Evolutionary conservation across 92 coral and sea anemone species (phyloP).

Genomic region (Porites lobata): DNA sequence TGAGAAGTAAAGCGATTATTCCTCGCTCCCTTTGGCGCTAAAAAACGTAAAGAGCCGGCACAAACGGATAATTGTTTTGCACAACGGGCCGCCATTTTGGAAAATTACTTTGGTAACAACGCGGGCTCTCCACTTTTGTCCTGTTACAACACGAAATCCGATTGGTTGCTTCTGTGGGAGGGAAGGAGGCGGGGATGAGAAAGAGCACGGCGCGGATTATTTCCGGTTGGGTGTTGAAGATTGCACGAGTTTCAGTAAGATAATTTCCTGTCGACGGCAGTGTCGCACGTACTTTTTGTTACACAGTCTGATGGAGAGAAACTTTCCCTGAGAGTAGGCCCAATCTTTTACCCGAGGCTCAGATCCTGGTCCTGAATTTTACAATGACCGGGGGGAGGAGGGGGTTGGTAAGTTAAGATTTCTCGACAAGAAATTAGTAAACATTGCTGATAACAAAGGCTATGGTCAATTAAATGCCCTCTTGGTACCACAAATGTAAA

Average conservation of each 20-base stretch:
- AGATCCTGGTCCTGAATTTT: no score
- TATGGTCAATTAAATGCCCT: no score
- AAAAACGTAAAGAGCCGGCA: background rate
- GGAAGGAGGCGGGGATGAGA: constrained; percentile 26
- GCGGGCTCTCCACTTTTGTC: constrained; percentile 7
- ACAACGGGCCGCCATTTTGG: constrained; percentile 36
- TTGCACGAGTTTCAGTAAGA: background rate
- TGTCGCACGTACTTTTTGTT: no score
- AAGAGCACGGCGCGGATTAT: background rate
- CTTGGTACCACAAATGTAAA: no score
- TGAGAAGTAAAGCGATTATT: background rate
- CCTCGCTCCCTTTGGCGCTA: background rate
- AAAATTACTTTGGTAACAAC: background rate
- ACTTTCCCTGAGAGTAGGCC: no score
- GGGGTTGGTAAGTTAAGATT: no score
- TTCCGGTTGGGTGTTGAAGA: background rate
- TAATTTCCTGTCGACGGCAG: no score
- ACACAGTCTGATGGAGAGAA: no score
- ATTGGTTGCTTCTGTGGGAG: constrained; percentile 56
- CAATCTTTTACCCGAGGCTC: no score
- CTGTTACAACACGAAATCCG: background rate
- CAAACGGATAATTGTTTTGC: constrained; percentile 8
- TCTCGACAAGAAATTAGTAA: no score
- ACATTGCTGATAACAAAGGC: no score
- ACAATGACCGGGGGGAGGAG: no score